These are phyloP conservation scores for Podotricha telesiphe DNA, from an alignment of 2,888 invertebrate genomes.

Conservation along the genomic window DNA sequence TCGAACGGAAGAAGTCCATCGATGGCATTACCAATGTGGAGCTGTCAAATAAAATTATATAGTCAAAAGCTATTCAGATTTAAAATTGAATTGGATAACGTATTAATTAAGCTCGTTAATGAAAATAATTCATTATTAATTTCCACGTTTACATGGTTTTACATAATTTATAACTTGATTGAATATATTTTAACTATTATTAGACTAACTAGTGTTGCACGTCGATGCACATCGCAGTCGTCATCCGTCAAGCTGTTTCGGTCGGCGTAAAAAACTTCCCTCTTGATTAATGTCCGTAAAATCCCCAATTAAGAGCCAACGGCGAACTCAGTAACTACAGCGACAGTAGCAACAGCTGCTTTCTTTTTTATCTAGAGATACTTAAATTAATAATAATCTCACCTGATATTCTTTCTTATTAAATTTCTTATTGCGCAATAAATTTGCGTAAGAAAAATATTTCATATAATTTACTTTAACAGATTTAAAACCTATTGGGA, in stretches of 20 bases:
- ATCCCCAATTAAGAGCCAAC: slow-evolving; percentile 76
- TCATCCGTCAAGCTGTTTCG: slow-evolving; percentile 70
- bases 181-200: slow-evolving; percentile 16
- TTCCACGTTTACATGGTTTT: slow-evolving; percentile 1
- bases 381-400: slow-evolving; percentile 5
- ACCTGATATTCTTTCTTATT: slow-evolving; percentile 6
- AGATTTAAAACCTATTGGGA: not conserved
- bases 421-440: not conserved
- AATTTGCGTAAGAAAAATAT: not conserved
- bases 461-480: too few species aligned
- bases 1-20: not conserved
- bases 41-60: slow-evolving; percentile 9
- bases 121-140: slow-evolving; percentile 22
- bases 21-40: not conserved
- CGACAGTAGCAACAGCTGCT: slow-evolving; percentile 67
- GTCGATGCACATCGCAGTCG: slow-evolving; percentile 64
- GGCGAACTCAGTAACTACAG: slow-evolving; percentile 69
- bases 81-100: slow-evolving; percentile 18
- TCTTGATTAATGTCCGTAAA: slow-evolving; percentile 82
- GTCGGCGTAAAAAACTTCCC: slow-evolving; percentile 76
- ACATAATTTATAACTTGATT: slow-evolving; percentile 15
- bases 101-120: slow-evolving; percentile 8
- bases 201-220: slow-evolving; percentile 30
- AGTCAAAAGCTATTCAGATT: not conserved
- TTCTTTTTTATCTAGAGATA: slow-evolving; percentile 12